Evolutionary conservation across 2,888 invertebrate species (phyloP).

Genomic region (Nyleta sp.): DNA sequence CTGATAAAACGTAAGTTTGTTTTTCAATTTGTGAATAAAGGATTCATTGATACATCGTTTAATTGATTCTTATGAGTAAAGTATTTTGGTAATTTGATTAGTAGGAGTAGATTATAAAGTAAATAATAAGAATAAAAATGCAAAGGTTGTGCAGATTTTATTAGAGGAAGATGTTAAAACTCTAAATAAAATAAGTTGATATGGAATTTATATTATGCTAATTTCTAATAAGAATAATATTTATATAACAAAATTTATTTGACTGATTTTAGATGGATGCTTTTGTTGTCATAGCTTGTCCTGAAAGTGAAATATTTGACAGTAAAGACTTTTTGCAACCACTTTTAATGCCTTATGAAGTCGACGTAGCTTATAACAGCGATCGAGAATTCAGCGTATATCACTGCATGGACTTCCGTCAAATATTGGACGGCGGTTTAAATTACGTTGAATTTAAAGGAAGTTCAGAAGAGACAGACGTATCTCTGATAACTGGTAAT

Average conservation of each 20-base stretch:
- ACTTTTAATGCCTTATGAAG: constrained; percentile 95
- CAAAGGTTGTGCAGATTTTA: too few species aligned
- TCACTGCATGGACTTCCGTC: constrained; percentile 90
- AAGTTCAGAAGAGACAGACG: constrained; percentile 83
- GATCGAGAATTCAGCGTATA: constrained; percentile 83
- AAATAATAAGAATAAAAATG: too few species aligned
- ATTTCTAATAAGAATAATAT: too few species aligned
- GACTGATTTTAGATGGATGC: constrained; percentile 88
- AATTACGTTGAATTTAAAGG: constrained; percentile 83
- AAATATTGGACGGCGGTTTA: constrained; percentile 87
- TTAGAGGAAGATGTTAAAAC: too few species aligned
- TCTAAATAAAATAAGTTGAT: too few species aligned
- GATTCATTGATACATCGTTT: too few species aligned
- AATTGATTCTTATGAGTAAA: too few species aligned
- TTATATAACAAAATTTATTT: constrained; percentile 17
- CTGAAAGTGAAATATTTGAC: constrained; percentile 93
- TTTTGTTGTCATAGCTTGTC: constrained; percentile 95
- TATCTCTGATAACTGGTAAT: constrained; percentile 90
- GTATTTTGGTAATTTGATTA: too few species aligned
- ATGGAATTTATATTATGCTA: too few species aligned
- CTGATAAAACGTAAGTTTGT: constrained; percentile 91
- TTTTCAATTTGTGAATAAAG: too few species aligned
- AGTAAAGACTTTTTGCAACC: constrained; percentile 95
- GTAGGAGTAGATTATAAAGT: too few species aligned
- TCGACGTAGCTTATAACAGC: constrained; percentile 91